These are phyloP conservation scores for Eptesicus fuscus DNA, from an alignment of 2,113 vertebrate species.

Conservation along the genomic window DNA sequence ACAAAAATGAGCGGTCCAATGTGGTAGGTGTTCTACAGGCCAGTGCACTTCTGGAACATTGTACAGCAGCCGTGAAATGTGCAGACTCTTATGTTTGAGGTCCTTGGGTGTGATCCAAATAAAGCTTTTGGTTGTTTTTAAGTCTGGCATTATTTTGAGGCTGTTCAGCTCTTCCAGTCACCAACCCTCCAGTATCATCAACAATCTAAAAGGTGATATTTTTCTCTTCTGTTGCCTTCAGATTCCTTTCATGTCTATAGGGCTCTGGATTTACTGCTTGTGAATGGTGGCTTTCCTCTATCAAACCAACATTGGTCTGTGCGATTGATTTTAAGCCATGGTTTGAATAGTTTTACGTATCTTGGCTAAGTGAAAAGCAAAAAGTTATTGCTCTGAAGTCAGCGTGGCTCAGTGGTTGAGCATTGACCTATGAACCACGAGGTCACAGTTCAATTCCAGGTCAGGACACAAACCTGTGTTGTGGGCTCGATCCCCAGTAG, in stretches of 20 bases:
- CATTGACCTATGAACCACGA: no score
- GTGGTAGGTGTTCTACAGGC: background rate
- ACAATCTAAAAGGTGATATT: constrained; percentile 33
- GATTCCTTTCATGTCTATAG: constrained; percentile 8
- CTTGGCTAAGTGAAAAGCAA: constrained; percentile 49
- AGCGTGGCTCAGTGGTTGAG: no score
- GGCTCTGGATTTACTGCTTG: background rate
- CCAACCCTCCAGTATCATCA: background rate
- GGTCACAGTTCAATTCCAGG: no score
- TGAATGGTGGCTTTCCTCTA: background rate
- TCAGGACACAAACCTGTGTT: no score
- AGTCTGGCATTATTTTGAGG: background rate
- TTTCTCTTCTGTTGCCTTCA: constrained; percentile 46
- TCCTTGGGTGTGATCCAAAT: background rate
- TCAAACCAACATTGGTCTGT: background rate
- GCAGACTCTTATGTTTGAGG: background rate
- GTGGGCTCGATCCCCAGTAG: no score
- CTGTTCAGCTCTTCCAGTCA: background rate
- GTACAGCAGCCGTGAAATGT: background rate
- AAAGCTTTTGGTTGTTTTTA: constrained; percentile 10
- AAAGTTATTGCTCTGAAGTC: no score
- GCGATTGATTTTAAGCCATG: background rate
- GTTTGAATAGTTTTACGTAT: constrained; percentile 21
- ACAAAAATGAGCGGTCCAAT: background rate
- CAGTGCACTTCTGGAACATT: background rate